Conservation (phyloP, 1,140 invertebrate genomes). For the Macrocentrus cingulum region DNA sequence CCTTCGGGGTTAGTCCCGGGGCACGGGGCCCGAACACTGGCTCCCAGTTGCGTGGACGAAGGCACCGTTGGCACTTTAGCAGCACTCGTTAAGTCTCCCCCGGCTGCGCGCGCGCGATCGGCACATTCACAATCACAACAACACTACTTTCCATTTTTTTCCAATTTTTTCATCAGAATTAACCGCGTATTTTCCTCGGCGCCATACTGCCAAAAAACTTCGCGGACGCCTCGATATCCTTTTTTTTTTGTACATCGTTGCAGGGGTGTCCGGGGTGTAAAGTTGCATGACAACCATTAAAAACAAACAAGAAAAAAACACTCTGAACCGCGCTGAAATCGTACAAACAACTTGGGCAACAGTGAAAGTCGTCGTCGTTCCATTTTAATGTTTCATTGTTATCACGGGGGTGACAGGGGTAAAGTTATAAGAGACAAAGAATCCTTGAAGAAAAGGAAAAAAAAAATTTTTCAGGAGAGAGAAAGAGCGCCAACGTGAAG, state of each 20-base stretch:
- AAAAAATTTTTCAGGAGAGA: constrained; percentile 8
- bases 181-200: background rate
- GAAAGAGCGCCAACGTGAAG: constrained; percentile 19
- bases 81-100: constrained; percentile 13
- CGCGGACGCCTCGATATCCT: constrained; percentile 9
- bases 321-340: background rate
- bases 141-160: background rate
- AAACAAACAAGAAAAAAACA: constrained; percentile 3
- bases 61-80: constrained; percentile 23
- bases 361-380: background rate
- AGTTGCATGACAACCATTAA: background rate
- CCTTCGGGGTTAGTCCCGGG: constrained; percentile 19
- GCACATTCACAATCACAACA: background rate
- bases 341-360: background rate
- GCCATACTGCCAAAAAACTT: constrained; percentile 3
- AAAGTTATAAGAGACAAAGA: constrained; percentile 12
- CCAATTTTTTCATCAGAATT: background rate
- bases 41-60: constrained; percentile 28
- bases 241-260: constrained; percentile 22
- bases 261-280: constrained; percentile 2
- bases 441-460: background rate
- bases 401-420: background rate
- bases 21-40: constrained; percentile 29
- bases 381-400: background rate
- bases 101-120: constrained; percentile 13